A percentile compares a stretch with the other conserved stretches of the same genome.
Evolutionary conservation across 2,888 invertebrate species (phyloP).

Genomic region (Eueremaeus valkanovi): DNA sequence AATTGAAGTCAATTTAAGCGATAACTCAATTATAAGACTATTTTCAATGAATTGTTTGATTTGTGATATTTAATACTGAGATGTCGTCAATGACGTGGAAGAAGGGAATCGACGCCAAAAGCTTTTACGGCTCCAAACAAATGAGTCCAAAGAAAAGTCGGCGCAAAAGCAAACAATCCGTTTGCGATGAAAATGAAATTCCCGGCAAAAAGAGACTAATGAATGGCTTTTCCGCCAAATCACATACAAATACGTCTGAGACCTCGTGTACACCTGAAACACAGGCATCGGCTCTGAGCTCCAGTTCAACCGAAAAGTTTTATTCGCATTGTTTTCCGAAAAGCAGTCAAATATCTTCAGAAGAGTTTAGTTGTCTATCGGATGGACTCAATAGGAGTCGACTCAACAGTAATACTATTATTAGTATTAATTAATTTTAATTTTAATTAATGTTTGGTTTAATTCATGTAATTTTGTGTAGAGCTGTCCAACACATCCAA

Average conservation of each 20-base stretch:
- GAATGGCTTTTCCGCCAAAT: neutral
- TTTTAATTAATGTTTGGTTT: no score
- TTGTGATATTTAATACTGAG: neutral
- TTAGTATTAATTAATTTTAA: no score
- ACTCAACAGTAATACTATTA: no score
- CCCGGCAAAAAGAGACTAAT: neutral
- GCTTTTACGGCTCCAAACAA: neutral
- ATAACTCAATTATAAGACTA: neutral
- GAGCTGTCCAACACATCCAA: no score
- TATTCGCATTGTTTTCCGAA: no score
- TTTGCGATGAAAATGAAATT: neutral
- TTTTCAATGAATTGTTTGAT: neutral
- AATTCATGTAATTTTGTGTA: no score
- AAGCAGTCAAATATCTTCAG: no score
- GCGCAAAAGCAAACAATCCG: neutral
- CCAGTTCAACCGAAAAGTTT: neutral
- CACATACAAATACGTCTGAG: neutral
- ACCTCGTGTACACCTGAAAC: neutral
- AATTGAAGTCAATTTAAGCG: neutral
- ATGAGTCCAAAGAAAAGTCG: neutral
- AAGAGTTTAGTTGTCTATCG: no score
- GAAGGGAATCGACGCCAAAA: neutral
- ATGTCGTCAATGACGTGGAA: neutral
- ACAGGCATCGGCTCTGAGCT: neutral
- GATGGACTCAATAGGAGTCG: no score